Evolutionary conservation across 2,113 vertebrate genomes (phyloP).

Genomic region (Indicator maculatus): DNA sequence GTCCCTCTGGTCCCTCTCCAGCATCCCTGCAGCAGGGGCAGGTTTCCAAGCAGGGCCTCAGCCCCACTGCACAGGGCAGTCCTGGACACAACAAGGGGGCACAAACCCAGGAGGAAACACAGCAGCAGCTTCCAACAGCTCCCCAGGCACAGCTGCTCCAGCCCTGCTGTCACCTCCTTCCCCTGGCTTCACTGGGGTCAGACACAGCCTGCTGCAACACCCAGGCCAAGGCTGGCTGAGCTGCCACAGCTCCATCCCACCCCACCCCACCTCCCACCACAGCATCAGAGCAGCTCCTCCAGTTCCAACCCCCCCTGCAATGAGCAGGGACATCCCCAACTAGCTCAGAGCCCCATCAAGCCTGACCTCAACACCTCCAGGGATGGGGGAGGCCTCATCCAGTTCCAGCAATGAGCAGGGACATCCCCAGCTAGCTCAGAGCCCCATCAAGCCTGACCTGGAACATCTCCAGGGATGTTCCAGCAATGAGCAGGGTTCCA

Average conservation of each 20-base stretch:
- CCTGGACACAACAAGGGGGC: not conserved
- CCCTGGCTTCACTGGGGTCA: fast-evolving
- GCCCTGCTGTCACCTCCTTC: not conserved
- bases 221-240: not conserved
- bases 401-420: too few species aligned
- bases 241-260: not conserved
- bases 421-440: too few species aligned
- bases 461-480: too few species aligned
- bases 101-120: not conserved
- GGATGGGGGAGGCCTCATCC: too few species aligned
- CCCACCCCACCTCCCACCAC: not conserved
- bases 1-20: not conserved
- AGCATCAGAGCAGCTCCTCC: not conserved
- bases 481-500: too few species aligned
- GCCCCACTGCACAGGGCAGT: not conserved
- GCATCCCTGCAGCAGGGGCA: not conserved
- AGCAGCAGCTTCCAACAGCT: not conserved
- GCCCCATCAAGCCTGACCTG: too few species aligned
- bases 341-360: too few species aligned
- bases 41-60: not conserved
- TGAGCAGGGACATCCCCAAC: too few species aligned
- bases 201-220: not conserved
- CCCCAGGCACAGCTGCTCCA: not conserved
- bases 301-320: too few species aligned
- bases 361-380: too few species aligned